These are phyloP conservation scores for Oeneis ivallda DNA, from an alignment of 2,888 invertebrate genomes.

Conservation along the genomic window DNA sequence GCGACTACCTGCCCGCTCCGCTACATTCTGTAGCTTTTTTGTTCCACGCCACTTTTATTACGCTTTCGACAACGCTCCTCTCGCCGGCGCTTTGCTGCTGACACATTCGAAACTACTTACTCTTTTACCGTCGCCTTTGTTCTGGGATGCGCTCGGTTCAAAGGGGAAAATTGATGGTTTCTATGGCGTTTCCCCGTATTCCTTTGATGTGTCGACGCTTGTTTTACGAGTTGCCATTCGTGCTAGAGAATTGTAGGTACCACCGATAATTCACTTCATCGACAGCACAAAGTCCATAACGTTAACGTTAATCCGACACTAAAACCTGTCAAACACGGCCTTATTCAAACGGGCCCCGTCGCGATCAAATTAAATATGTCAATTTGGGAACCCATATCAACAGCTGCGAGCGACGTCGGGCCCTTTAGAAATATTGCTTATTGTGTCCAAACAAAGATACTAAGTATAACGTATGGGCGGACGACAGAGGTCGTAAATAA, in stretches of 20 bases:
- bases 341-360: slow-evolving; percentile 67
- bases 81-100: slow-evolving; percentile 67
- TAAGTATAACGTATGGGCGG: slow-evolving; percentile 82
- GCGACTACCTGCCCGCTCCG: slow-evolving; percentile 59
- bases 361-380: slow-evolving; percentile 82
- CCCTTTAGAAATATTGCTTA: slow-evolving; percentile 82
- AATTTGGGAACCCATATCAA: slow-evolving; percentile 82
- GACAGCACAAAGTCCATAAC: slow-evolving; percentile 70
- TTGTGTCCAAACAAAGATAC: slow-evolving; percentile 83
- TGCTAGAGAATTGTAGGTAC: slow-evolving; percentile 12
- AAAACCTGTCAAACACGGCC: slow-evolving; percentile 78
- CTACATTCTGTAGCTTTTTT: slow-evolving; percentile 63
- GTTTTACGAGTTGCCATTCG: slow-evolving; percentile 36
- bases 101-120: slow-evolving; percentile 75
- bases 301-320: slow-evolving; percentile 79
- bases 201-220: slow-evolving; percentile 68
- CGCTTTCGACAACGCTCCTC: slow-evolving; percentile 67
- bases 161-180: slow-evolving; percentile 74
- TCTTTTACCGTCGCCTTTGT: slow-evolving; percentile 72
- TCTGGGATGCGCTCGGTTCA: slow-evolving; percentile 63
- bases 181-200: slow-evolving; percentile 54
- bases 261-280: slow-evolving; percentile 54
- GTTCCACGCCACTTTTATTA: slow-evolving; percentile 78
- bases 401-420: slow-evolving; percentile 79
- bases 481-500: slow-evolving; percentile 80